Evolutionary conservation across 2,113 vertebrate genomes (phyloP), one percentile per base, ranked within the genome.

Genomic region (Rousettus leschenaultii): DNA sequence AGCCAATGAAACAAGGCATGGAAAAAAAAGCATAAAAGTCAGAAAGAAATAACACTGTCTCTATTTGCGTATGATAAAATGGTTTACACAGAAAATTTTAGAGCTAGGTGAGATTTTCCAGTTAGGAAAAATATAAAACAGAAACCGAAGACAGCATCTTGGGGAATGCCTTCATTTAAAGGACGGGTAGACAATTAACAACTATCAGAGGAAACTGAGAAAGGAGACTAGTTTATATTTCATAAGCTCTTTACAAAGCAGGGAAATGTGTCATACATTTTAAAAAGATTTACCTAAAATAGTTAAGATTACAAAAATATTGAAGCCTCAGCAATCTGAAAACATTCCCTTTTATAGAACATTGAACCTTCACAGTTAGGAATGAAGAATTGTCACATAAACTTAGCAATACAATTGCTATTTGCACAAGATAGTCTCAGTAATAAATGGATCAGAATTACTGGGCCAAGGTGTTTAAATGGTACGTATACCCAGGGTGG

Each of bases 281-380:
- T 74, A 15, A 85, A 90, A 93, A 74, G 45, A 80, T 86, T 86
- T 92, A 75, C 14, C 55, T 83, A 90, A 97, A 97, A 94, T 68
- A 96, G 40, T 7, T 68, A 88, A 82, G 45, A 95, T 75, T 90
- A 95, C 13, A 96, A 91, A 95, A 92, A 95, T 94, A 97, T 28
- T 87, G 74, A 84, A 92, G 61, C 57, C 48, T 94, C 63, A 83
- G 86, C 86, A 97, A 94, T 93, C 63, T 84, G 75, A 43, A 94
- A 94, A 94, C 92, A 96, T 90, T 94, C 33, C 48, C 65, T 75
- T 38, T 87, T 91, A 63, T 24, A 96, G 94, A 96, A 84, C 53
- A 96, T 74, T 45, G 95, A 96, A 88, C 71, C 91, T 66, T 96
- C 71, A 94, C 43, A 92, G 48, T 79, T 86, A 96, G 80, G 95